Evolutionary conservation across 2,888 invertebrate genomes (phyloP), one percentile per base, ranked within the genome.

Genomic region (Leptarthrus brevirostris): DNA sequence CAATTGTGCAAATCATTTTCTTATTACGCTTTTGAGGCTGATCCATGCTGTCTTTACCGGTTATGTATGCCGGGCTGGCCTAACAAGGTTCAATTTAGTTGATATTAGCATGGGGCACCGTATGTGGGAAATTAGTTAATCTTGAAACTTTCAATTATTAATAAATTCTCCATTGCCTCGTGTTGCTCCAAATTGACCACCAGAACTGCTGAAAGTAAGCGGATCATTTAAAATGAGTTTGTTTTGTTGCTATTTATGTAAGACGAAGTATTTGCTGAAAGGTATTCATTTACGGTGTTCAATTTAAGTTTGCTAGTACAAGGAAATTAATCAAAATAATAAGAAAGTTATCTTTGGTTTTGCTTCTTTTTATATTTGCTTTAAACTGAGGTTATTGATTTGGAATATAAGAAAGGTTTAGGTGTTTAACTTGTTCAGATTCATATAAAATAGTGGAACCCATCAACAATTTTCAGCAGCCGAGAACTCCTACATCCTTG

Each of bases 1-100:
- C 69, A 69, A 52, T 69, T 20, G 69, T 44, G 52, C 69, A 69
- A 69, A 69, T 69, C 69, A 69, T 69, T 69, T 69, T 69, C 69
- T 69, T 47, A 69, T 69, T 69, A 69, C 52, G 34, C 34, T 22
- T 47, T 5, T 26, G 6, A 54, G 14, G 18, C 12, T 30, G 26
- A 24, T 54, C 26, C 54, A 54, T 16, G 3, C 16, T 49, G 18
- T 49, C 24, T 16, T 66, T 36, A 49, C 24, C 47, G 49, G 47
- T 49, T 40, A n/a, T 10, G 24, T 34, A 8, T 20, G 26, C 49
- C 30, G 3, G 3, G n/a, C 52, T 22, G 8, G 20, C 22, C 20
- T 69, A 69, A 52, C 69, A 52, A 69, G 69, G 12, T 30, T 34
- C 20, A 69, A 52, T 69, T 49, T 66, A 36, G 3, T 22, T 10